These are phyloP conservation scores for Mus minutoides DNA, from an alignment of 2,797 vertebrate genomes.

Conservation along the genomic window DNA sequence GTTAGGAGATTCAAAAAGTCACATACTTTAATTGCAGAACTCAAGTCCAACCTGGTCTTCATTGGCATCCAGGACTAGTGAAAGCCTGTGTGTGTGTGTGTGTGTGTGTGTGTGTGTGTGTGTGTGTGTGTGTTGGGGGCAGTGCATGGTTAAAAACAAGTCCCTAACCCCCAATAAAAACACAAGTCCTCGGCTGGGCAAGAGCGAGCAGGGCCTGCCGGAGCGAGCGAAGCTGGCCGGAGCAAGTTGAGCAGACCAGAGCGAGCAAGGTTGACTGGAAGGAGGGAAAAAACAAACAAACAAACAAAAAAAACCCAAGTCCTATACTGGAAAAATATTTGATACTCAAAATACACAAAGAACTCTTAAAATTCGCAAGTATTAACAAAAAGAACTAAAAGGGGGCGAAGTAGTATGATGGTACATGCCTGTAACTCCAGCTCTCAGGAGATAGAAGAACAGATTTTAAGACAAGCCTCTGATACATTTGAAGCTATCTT, in stretches of 20 bases:
- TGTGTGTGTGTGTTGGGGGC: neutral
- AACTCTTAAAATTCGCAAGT: neutral
- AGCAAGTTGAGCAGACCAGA: too few relatives aligned
- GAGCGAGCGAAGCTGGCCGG: too few relatives aligned
- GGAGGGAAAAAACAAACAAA: too few relatives aligned
- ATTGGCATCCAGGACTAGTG: neutral
- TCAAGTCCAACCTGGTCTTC: neutral
- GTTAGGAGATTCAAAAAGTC: neutral
- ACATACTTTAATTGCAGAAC: neutral
- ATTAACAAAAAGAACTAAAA: neutral
- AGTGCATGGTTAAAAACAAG: neutral
- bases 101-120: neutral
- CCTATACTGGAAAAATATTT: neutral
- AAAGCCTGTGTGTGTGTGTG: neutral
- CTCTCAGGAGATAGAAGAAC: neutral
- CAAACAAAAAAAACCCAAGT: neutral
- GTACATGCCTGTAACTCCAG: neutral
- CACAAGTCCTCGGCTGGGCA: neutral
- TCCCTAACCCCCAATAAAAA: too few relatives aligned
- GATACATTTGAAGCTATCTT: neutral
- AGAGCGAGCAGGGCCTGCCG: too few relatives aligned
- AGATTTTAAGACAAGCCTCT: neutral
- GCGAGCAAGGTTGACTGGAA: too few relatives aligned
- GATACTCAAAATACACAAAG: neutral
- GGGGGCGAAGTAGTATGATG: neutral